Conservation (phyloP, 2,888 invertebrate species). For the Cyclophora albipunctata region DNA sequence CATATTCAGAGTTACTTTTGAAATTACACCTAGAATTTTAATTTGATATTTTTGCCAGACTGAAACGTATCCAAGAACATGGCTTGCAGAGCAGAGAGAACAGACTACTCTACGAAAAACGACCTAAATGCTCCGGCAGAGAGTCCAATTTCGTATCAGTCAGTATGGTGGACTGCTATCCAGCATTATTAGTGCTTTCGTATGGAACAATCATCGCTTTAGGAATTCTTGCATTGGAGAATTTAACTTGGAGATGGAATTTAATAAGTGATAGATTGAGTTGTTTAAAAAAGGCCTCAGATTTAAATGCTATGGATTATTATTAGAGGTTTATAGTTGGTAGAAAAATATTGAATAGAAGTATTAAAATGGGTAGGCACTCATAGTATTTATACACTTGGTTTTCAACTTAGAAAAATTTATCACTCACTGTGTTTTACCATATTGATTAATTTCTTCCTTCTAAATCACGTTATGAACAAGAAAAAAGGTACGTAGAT, state of each 20-base stretch:
- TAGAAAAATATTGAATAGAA: no score
- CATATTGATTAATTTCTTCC: no score
- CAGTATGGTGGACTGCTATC: slow-evolving; percentile 77
- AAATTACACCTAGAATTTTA: no score
- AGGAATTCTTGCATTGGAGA: slow-evolving; percentile 37
- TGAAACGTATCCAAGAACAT: slow-evolving; percentile 62
- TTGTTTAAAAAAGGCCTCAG: slow-evolving; percentile 7
- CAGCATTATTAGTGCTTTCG: slow-evolving; percentile 49
- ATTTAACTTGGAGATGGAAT: slow-evolving; percentile 29
- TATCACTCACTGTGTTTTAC: no score
- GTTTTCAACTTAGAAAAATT: no score
- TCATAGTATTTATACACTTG: no score
- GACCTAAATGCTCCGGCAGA: slow-evolving; percentile 78
- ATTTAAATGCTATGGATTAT: no score
- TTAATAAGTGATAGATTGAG: slow-evolving; percentile 22
- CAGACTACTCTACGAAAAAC: slow-evolving; percentile 76
- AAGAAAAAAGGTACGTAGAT: no score
- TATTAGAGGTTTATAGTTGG: no score
- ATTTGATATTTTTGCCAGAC: slow-evolving; percentile 28
- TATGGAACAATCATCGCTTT: slow-evolving; percentile 48
- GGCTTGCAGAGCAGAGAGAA: slow-evolving; percentile 77
- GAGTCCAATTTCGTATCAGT: slow-evolving; percentile 79
- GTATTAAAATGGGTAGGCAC: no score
- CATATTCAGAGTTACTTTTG: no score
- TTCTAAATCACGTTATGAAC: no score